These are phyloP conservation scores for Luehdorfia chinensis DNA, from an alignment of 1,140 invertebrate genomes.

Conservation along the genomic window DNA sequence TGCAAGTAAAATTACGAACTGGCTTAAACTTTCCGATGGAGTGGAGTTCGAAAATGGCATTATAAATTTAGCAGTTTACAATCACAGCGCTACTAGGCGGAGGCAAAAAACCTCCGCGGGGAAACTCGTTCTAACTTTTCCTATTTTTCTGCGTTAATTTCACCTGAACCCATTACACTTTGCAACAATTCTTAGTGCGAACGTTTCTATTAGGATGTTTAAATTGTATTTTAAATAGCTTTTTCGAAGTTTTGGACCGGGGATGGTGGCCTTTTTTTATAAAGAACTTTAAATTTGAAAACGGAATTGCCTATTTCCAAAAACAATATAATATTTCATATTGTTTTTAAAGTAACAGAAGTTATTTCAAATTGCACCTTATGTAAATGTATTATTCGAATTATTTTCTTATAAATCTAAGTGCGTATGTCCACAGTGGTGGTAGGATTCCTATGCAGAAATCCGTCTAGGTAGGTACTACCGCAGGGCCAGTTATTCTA, in stretches of 20 bases:
- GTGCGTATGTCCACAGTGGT: too few relatives aligned
- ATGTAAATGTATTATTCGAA: too few relatives aligned
- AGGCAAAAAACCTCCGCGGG: constrained; percentile 64
- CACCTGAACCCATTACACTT: constrained; percentile 76
- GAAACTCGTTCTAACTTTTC: constrained; percentile 76
- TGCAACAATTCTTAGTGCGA: constrained; percentile 75
- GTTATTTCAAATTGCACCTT: too few relatives aligned
- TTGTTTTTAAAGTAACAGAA: too few relatives aligned
- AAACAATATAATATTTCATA: too few relatives aligned
- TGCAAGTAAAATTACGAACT: constrained; percentile 63
- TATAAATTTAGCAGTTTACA: constrained; percentile 77
- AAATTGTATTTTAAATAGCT: constrained; percentile 72
- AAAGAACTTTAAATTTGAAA: too few relatives aligned
- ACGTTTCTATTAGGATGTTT: constrained; percentile 70
- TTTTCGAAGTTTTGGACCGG: constrained; percentile 33
- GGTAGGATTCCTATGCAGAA: too few relatives aligned
- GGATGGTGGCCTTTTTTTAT: constrained; percentile 5
- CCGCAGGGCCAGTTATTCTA: too few relatives aligned
- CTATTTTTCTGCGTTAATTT: constrained; percentile 78
- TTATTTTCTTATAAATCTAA: too few relatives aligned
- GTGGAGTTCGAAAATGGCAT: constrained; percentile 73
- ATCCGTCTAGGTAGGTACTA: too few relatives aligned
- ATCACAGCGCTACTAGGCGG: constrained; percentile 69
- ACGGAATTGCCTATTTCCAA: too few relatives aligned
- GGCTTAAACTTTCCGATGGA: constrained; percentile 69